Base-by-base conservation (phyloP, 2,113 vertebrate species). In the Gopherus evgoodei region DNA sequence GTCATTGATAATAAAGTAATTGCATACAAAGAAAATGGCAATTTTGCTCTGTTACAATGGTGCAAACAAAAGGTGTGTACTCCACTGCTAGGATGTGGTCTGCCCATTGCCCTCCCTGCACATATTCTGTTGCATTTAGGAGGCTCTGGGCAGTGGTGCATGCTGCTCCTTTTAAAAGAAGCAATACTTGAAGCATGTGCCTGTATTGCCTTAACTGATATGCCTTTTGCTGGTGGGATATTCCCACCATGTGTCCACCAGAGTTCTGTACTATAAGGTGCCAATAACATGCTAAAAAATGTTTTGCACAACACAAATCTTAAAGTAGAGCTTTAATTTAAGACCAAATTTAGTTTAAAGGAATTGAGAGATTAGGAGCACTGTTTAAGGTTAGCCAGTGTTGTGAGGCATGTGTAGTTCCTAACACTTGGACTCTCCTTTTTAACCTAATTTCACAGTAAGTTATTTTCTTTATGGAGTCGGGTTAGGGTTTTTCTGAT, bases 251-350 rank as follows among this genome's bases (percentile, higher is more conserved):
- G 83, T 95, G 90, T 93, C 91, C 87, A 83, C 65, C 82, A 2
- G 86, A 86, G 44, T 75, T 88, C 88, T 57, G 47, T 90, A 78
- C 84, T 91, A 53, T 54, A 90, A 93, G 80, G 57, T 86, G 72
- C 90, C 83, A 85, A 87, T 81, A 76, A 38, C 57, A 35, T 92
- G 86, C 38, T 81, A 90, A 35, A n/a, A 81, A 50, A 35, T 69
- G 54, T 57, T 88, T 78, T 95, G n/a, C 92, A 13, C 1, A 8
- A 56, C 50, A 86, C 27, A 93, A 56, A 94, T 42, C 8, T 87
- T 69, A 90, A 96, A 96, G 88, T 88, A 95, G 79, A 95, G 24
- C 95, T 80, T 50, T 90, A 11, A 69, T 96, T 95, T 88, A 95
- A 52, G 17, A 49, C 86, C 83, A 59, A 75, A 13, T 0, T 93